phyloP scores from a whole-genome alignment of 2,888 invertebrate genomes.

The Ophonus ardosiacus region DNA sequence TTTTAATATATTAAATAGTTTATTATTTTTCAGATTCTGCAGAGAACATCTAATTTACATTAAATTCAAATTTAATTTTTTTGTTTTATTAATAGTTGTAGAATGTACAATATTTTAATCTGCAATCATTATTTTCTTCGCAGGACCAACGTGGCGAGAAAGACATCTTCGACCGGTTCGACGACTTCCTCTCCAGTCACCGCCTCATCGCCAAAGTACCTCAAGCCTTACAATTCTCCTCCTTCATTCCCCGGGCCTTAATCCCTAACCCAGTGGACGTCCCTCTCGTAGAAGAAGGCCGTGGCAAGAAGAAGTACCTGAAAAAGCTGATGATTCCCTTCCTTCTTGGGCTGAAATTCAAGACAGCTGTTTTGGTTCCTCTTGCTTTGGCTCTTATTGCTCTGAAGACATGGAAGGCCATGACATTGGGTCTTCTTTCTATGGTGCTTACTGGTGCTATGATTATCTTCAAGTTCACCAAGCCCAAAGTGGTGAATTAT shows the following conservation, averaged over 20 bases:
- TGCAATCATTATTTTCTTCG: constrained; percentile 70
- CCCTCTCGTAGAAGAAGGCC: constrained; percentile 81
- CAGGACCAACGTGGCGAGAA: constrained; percentile 78
- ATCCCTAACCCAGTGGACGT: constrained; percentile 84
- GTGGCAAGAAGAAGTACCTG: constrained; percentile 82
- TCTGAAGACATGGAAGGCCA: constrained; percentile 92
- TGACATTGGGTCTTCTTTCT: constrained; percentile 90
- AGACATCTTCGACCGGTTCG: constrained; percentile 84
- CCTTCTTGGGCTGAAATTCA: constrained; percentile 90
- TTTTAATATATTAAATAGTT: too few species aligned
- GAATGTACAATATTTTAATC: too few species aligned
- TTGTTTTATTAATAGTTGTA: too few species aligned
- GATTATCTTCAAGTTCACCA: constrained; percentile 91
- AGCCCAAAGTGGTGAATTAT: constrained; percentile 91
- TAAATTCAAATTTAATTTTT: too few species aligned
- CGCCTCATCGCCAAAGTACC: constrained; percentile 87
- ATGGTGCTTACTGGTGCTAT: constrained; percentile 90
- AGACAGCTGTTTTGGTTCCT: constrained; percentile 90
- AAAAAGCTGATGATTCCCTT: constrained; percentile 92
- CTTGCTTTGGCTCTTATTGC: constrained; percentile 89
- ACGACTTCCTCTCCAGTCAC: constrained; percentile 86
- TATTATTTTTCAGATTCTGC: too few species aligned
- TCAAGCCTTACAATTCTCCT: constrained; percentile 78
- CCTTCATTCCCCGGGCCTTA: constrained; percentile 82
- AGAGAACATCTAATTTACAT: too few species aligned